Evolutionary conservation across 2,797 vertebrate species (phyloP).

Genomic region (Ceyx erithaca): DNA sequence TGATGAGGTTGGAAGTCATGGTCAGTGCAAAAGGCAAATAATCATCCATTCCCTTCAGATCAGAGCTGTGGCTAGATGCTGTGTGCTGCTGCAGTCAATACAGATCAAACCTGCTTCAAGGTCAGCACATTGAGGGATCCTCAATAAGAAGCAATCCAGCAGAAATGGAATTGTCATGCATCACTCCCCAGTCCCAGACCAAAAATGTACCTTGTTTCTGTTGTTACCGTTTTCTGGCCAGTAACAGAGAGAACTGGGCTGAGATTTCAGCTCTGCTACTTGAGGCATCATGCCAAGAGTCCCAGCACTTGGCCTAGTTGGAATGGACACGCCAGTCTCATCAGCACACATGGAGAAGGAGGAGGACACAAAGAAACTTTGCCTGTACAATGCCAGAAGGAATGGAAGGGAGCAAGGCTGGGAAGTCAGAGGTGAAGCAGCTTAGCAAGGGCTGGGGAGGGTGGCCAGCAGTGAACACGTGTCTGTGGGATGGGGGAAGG

Average conservation of each 20-base stretch:
- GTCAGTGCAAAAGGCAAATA: not conserved
- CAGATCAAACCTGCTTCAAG: not conserved
- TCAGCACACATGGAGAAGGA: accelerated
- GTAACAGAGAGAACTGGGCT: not conserved
- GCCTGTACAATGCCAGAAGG: not conserved
- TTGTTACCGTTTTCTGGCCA: not conserved
- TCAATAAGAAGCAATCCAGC: not conserved
- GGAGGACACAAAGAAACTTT: not conserved
- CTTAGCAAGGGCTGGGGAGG: not conserved
- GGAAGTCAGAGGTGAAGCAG: not conserved
- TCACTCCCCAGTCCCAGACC: not conserved
- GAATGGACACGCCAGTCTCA: not conserved
- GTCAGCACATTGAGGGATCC: not conserved
- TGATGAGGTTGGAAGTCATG: not conserved
- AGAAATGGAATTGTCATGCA: not conserved
- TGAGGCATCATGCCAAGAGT: not conserved
- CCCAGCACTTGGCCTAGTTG: not conserved
- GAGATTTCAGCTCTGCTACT: not conserved
- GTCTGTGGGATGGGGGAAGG: accelerated
- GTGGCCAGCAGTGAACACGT: accelerated
- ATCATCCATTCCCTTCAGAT: not conserved
- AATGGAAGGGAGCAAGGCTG: not conserved
- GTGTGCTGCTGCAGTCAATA: not conserved
- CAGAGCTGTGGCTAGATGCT: not conserved
- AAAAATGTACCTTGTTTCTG: not conserved